Evolutionary conservation across 2,797 vertebrate species (phyloP), one percentile per base, ranked within the genome.

Genomic region (Adelosebastes latens): DNA sequence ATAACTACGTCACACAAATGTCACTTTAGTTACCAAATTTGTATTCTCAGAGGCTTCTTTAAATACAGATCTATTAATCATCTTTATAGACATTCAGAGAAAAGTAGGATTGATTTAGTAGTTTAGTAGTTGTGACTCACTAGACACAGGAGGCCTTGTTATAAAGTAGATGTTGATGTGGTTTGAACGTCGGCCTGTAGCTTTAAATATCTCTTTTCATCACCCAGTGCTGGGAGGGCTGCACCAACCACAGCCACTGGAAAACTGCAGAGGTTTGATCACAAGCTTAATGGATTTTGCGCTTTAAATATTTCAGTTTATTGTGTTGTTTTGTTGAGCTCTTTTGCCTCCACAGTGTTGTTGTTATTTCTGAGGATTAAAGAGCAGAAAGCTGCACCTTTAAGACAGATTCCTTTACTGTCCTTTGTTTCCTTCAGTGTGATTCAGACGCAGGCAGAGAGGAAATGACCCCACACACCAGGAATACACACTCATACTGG

Each of bases 391-490:
- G 13, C 84, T 92, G 76, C 58, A 74, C 34, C 85, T 95, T 94
- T 88, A 92, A 89, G 86, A 85, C 22, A 75, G 72, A 87, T 83
- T 87, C 67, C 68, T 80, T 77, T 36, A 56, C 9, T 78, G 77
- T 90, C 82, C 81, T 89, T 89, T 89, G 77, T 92, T 87, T 90
- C 80, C 77, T 68, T 75, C 79, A 2, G 68, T 42, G 79, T 90
- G 87, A 91, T 90, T 90, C 88, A 92, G 82, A 92, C 61, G 73
- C 87, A 75, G 62, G 25, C 79, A 78, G 81, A 83, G 77, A 93
- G 93, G 92, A 95, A 95, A 94, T 91, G 85, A 92, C 85, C 84
- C 77, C 72, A 80, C 82, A 84, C 84, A 83, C 88, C 84, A 92
- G 89, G 87, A 93, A 93, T 88, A 93, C 88, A 92, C 66, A 72